These are phyloP conservation scores for Eublepharis macularius DNA, from an alignment of 2,113 vertebrate species.

Conservation along the genomic window DNA sequence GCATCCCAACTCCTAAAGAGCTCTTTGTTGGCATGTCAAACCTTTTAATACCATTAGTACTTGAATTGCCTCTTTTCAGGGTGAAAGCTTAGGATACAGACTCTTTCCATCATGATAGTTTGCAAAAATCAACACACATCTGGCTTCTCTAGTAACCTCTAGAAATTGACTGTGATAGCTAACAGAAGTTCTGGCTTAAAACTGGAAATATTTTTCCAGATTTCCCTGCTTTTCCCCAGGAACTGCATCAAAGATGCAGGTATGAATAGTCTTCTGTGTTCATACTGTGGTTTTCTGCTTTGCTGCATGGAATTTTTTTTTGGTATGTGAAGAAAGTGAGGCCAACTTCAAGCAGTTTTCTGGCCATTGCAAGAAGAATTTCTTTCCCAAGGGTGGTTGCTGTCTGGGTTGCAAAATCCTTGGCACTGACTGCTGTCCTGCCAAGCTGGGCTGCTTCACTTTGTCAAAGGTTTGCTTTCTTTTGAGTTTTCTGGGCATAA, in stretches of 20 bases:
- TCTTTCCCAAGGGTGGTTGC: neutral
- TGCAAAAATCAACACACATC: conserved; percentile 21
- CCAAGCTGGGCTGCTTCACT: neutral
- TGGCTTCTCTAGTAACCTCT: neutral
- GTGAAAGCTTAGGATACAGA: conserved; percentile 3
- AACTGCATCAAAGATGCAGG: conserved; percentile 60
- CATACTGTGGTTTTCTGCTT: conserved; percentile 55
- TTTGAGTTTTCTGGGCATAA: neutral
- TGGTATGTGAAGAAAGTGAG: conserved; percentile 55
- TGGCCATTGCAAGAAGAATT: neutral
- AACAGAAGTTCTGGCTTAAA: conserved; percentile 58
- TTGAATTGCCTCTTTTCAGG: conserved; percentile 10
- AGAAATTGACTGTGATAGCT: conserved; percentile 43
- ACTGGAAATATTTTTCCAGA: conserved; percentile 62
- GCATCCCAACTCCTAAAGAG: neutral
- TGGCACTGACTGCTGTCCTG: rapidly evolving
- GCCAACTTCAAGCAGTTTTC: conserved; percentile 34
- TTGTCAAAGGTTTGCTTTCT: neutral
- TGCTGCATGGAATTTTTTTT: conserved; percentile 60
- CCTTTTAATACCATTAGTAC: neutral
- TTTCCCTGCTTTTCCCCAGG: conserved; percentile 55
- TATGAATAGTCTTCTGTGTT: conserved; percentile 67
- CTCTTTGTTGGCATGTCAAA: neutral
- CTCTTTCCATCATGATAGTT: neutral
- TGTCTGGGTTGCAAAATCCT: conserved; percentile 5